phyloP scores from a whole-genome alignment of 2,888 invertebrate species.

The Homarus gammarus region DNA sequence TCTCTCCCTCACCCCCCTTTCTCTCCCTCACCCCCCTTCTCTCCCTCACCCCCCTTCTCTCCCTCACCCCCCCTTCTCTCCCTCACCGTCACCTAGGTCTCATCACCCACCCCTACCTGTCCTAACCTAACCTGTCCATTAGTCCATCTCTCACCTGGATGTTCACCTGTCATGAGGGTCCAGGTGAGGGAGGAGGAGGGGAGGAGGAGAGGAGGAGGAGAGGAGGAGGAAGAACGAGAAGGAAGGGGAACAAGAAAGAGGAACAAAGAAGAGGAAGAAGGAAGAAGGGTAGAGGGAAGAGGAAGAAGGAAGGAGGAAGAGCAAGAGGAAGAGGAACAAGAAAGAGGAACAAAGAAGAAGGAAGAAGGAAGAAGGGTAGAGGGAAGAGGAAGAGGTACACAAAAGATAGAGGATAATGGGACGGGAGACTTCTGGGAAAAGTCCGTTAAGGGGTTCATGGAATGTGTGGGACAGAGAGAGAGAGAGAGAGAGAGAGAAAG shows the following conservation, averaged over 20 bases:
- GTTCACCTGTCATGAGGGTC: too few relatives aligned
- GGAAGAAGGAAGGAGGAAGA: too few relatives aligned
- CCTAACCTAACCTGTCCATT: too few relatives aligned
- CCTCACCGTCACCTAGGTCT: too few relatives aligned
- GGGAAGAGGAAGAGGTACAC: not conserved
- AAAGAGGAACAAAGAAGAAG: not conserved
- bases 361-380: not conserved
- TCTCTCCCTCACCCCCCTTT: too few relatives aligned
- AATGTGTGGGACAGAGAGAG: too few relatives aligned
- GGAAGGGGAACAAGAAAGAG: too few relatives aligned
- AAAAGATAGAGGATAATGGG: not conserved
- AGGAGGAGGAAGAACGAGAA: not conserved
- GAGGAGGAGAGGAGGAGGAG: not conserved
- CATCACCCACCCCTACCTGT: too few relatives aligned
- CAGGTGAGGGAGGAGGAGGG: conserved; percentile 1
- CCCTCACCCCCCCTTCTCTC: not conserved
- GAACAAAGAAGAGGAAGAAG: too few relatives aligned
- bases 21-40: too few relatives aligned
- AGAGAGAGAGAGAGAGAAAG: not conserved
- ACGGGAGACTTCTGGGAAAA: not conserved
- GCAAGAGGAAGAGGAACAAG: not conserved
- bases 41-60: not conserved
- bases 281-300: too few relatives aligned
- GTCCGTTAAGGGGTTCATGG: not conserved
- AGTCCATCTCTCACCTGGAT: too few relatives aligned